phyloP scores from a whole-genome alignment of 2,113 vertebrate species.

The Microcebus lehilahytsara region DNA sequence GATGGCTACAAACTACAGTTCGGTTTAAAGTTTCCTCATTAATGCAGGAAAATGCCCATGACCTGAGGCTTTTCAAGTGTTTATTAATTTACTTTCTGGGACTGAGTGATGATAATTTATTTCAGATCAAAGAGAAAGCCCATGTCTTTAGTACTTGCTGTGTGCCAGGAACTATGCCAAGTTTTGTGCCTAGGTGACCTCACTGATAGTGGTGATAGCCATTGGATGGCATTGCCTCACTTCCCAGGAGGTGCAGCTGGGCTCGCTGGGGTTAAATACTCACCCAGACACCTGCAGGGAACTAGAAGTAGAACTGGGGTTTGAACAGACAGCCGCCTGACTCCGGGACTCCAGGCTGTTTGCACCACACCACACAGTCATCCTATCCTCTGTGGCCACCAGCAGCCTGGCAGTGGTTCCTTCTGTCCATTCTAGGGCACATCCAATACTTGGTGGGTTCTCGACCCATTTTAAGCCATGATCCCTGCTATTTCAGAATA shows the following conservation, averaged over 20 bases:
- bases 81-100: constrained; percentile 42
- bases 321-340: not conserved
- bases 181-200: not conserved
- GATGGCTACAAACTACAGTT: not conserved
- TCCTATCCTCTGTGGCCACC: not conserved
- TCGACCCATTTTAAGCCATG: not conserved
- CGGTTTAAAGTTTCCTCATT: not conserved
- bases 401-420: not conserved
- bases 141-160: not conserved
- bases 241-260: not conserved
- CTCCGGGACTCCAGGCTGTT: not conserved
- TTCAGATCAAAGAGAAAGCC: constrained; percentile 51
- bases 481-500: not conserved
- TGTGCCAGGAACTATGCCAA: not conserved
- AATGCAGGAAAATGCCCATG: not conserved
- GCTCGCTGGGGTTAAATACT: not conserved
- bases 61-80: constrained; percentile 21
- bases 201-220: not conserved
- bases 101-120: not conserved
- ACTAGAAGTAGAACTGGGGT: not conserved
- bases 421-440: not conserved
- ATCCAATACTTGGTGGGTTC: not conserved
- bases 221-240: not conserved
- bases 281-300: not conserved
- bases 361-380: not conserved